These are phyloP conservation scores for Hetaerina titia DNA, from an alignment of 2,888 invertebrate species.

Conservation along the genomic window DNA sequence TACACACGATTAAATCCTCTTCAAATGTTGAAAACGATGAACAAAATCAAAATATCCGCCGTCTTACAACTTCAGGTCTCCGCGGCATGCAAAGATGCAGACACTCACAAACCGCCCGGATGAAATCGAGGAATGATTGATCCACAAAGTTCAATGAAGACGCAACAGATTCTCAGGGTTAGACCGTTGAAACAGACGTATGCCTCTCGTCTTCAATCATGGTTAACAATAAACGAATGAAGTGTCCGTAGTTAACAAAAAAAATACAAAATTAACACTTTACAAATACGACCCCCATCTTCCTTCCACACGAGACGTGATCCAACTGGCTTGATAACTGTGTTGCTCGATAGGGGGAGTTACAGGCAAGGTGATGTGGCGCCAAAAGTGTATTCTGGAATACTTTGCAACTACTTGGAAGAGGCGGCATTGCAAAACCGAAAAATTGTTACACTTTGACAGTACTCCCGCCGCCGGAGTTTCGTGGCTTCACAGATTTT, in stretches of 20 bases:
- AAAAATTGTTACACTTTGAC: background rate
- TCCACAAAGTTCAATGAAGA: constrained; percentile 27
- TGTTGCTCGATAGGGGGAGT: constrained; percentile 36
- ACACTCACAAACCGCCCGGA: constrained; percentile 42
- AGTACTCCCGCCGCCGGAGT: background rate
- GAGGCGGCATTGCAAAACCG: background rate
- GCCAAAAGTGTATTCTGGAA: background rate
- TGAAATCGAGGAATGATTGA: constrained; percentile 53
- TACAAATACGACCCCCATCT: background rate
- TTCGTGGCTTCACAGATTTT: background rate
- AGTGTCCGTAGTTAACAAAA: background rate
- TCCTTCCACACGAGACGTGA: constrained; percentile 30
- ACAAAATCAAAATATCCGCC: constrained; percentile 42
- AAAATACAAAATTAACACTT: background rate
- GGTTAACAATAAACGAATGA: background rate
- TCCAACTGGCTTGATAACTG: constrained; percentile 33
- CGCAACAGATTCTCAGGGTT: background rate
- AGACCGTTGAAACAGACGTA: background rate
- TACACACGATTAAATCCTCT: constrained; percentile 14
- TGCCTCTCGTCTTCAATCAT: background rate
- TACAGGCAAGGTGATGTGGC: constrained; percentile 22
- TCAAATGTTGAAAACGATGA: background rate
- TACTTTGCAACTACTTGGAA: background rate
- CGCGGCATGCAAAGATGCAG: constrained; percentile 62
- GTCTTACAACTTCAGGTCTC: constrained; percentile 36